Conservation (phyloP, 1,140 invertebrate species). For the Pararge aegeria region DNA sequence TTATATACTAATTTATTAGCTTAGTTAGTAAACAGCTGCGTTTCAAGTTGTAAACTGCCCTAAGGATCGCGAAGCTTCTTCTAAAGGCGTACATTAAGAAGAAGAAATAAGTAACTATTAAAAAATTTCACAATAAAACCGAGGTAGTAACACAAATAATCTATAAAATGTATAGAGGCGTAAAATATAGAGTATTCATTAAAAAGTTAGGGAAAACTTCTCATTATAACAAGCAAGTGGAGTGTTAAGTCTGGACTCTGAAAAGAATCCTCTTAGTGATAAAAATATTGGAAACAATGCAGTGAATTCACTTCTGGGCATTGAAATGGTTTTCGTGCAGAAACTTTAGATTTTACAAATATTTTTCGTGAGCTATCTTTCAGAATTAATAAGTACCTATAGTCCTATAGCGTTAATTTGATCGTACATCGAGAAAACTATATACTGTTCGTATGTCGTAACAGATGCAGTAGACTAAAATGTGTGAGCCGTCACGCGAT, state of each 20-base stretch:
- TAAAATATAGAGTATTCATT: slow-evolving; percentile 52
- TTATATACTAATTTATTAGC: no score
- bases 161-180: background rate
- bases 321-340: background rate
- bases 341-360: slow-evolving; percentile 1
- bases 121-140: background rate
- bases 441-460: no score
- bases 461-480: no score
- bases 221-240: slow-evolving; percentile 53
- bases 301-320: slow-evolving; percentile 21
- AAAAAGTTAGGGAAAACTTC: slow-evolving; percentile 45
- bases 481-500: no score
- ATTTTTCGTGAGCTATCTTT: background rate
- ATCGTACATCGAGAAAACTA: no score
- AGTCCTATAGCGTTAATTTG: no score
- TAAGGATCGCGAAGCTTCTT: no score
- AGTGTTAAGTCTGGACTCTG: slow-evolving; percentile 42
- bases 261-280: slow-evolving; percentile 23
- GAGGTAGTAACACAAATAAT: background rate
- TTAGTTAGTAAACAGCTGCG: no score
- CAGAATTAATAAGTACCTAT: no score
- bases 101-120: no score
- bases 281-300: slow-evolving; percentile 36
- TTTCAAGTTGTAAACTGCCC: no score
- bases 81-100: no score